Conservation (phyloP, 2,888 invertebrate genomes). For the Xanthia togata region DNA sequence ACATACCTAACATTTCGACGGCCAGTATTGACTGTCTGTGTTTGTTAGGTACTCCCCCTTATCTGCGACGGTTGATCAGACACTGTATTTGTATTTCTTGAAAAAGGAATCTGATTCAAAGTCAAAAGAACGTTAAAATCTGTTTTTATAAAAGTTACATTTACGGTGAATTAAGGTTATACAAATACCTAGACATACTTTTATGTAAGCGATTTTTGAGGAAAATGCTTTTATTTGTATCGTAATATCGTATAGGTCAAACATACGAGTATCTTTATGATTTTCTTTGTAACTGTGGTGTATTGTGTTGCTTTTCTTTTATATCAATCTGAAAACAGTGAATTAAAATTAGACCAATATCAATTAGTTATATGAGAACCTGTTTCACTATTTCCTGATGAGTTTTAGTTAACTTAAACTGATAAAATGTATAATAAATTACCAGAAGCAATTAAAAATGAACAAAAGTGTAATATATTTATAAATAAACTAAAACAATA, state of each 20-base stretch:
- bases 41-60: slow-evolving; percentile 47
- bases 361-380: background rate
- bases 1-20: slow-evolving; percentile 4
- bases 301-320: background rate
- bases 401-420: background rate
- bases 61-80: slow-evolving; percentile 5
- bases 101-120: slow-evolving; percentile 15
- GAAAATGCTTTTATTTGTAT: background rate
- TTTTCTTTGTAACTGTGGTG: background rate
- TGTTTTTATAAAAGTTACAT: background rate
- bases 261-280: background rate
- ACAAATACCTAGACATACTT: background rate
- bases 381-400: background rate
- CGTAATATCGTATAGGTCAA: background rate
- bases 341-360: background rate
- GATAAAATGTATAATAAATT: too few species aligned
- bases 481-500: too few species aligned
- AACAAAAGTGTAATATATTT: too few species aligned
- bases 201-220: background rate
- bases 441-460: too few species aligned
- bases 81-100: slow-evolving; percentile 26
- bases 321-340: background rate
- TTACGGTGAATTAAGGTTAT: background rate
- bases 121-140: background rate
- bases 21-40: slow-evolving; percentile 41